phyloP scores from a whole-genome alignment of 2,113 vertebrate genomes.

The Pedetes capensis region DNA sequence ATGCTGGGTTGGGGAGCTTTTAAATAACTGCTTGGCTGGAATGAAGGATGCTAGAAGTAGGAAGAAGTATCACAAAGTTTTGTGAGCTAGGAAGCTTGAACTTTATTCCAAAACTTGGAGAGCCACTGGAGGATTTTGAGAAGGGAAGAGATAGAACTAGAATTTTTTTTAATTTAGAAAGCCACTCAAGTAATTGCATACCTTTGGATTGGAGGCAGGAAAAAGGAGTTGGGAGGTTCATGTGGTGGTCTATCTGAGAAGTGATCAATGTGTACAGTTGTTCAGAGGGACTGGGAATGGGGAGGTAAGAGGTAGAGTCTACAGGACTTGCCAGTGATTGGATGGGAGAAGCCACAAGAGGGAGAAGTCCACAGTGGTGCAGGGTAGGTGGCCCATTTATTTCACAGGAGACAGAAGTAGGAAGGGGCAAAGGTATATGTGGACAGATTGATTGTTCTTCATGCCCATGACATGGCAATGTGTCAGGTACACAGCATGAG shows the following conservation, averaged over 20 bases:
- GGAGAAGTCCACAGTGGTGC: neutral
- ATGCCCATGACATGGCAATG: neutral
- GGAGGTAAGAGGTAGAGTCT: neutral
- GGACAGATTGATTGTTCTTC: neutral
- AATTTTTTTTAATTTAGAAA: neutral
- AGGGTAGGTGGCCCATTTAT: neutral
- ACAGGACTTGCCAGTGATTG: neutral
- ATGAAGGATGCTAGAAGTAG: neutral
- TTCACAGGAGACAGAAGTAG: neutral
- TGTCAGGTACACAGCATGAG: accelerated
- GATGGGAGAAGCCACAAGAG: neutral
- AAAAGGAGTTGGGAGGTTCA: neutral
- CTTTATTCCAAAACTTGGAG: slow-evolving; percentile 10
- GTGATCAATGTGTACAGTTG: neutral
- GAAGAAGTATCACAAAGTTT: neutral
- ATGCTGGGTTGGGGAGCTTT: too few relatives aligned
- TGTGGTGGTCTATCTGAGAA: neutral
- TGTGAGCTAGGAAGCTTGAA: neutral
- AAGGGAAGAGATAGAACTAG: neutral
- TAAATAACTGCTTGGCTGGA: neutral
- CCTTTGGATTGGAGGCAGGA: neutral
- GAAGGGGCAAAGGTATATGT: neutral
- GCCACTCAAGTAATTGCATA: neutral
- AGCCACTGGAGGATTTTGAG: neutral
- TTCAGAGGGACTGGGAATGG: neutral